Evolutionary conservation across 2,797 vertebrate species (phyloP).

Genomic region (Crossoptilon crossoptilon): DNA sequence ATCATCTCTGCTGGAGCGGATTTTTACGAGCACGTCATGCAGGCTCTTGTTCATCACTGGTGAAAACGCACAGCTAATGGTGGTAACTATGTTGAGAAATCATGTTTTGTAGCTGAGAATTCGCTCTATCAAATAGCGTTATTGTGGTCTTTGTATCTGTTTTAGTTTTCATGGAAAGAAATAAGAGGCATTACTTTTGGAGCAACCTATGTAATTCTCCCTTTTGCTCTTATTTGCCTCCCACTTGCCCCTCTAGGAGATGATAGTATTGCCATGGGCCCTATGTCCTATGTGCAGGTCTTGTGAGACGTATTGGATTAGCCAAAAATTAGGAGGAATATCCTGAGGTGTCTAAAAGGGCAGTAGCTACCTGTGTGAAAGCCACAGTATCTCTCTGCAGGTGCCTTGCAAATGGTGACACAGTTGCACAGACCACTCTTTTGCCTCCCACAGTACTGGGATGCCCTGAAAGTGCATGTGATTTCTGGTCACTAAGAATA

Average conservation of each 20-base stretch:
- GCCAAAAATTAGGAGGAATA: neutral
- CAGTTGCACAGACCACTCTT: neutral
- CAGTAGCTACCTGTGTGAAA: neutral
- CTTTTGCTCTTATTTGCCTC: neutral
- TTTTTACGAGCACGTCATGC: no score
- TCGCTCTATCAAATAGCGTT: no score
- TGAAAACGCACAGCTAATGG: no score
- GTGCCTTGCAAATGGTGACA: neutral
- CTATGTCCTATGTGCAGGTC: neutral
- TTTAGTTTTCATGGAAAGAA: no score
- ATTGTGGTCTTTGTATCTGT: no score
- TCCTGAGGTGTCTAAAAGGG: neutral
- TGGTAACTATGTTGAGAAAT: no score
- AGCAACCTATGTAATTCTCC: neutral
- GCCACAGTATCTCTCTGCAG: neutral
- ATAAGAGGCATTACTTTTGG: no score
- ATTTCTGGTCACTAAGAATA: neutral
- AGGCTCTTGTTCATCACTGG: no score
- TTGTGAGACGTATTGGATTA: neutral
- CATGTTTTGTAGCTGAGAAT: no score
- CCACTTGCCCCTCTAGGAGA: neutral
- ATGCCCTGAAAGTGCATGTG: neutral
- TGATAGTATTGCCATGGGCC: neutral
- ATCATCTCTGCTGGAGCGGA: no score
- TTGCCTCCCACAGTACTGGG: neutral